phyloP scores from a whole-genome alignment of 2,113 vertebrate species.

The Cyanocitta stelleri region DNA sequence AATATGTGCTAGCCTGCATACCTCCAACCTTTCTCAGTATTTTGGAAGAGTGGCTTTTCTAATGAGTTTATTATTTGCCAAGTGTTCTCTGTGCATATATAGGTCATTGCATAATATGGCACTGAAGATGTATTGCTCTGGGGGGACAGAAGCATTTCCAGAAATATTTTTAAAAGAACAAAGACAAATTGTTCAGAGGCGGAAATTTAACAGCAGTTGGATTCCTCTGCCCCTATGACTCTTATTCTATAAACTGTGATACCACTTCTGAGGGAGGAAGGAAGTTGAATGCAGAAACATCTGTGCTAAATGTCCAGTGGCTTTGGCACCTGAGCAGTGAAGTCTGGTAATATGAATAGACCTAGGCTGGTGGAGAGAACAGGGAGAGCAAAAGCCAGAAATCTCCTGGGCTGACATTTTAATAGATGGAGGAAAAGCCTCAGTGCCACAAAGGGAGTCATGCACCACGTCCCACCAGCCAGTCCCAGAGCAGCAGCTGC shows the following conservation, averaged over 20 bases:
- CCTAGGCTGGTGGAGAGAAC: not conserved
- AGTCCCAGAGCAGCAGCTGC: not conserved
- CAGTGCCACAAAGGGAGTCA: not conserved
- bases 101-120: not conserved
- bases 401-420: not conserved
- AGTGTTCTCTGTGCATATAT: not conserved
- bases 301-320: not conserved
- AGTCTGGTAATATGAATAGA: accelerated
- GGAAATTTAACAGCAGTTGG: not conserved
- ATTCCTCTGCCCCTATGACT: not conserved
- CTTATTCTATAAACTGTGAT: not conserved
- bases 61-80: not conserved
- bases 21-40: not conserved
- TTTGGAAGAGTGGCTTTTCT: not conserved
- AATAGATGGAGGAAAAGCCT: not conserved
- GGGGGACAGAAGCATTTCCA: not conserved
- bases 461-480: accelerated
- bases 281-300: not conserved
- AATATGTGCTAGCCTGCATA: not conserved
- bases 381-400: not conserved
- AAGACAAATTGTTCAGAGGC: not conserved
- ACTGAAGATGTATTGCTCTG: not conserved
- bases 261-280: not conserved
- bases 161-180: not conserved
- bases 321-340: not conserved